Evolutionary conservation across 2,888 invertebrate genomes (phyloP).

Genomic region (Drosophila rubida): DNA sequence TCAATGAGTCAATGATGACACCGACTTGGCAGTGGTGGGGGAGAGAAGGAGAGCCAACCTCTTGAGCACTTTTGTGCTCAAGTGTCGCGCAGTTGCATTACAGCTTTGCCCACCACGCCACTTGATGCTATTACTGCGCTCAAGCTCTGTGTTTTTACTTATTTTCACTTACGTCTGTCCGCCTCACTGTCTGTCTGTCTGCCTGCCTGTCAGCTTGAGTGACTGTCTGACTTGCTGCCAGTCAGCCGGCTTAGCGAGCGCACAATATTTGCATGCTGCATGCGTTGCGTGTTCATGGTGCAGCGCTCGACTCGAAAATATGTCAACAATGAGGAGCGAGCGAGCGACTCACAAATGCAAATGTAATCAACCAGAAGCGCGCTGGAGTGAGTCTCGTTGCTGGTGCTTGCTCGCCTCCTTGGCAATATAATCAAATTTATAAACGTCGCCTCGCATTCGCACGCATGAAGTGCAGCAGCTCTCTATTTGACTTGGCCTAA

Average conservation of each 20-base stretch:
- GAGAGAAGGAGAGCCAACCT: constrained; percentile 33
- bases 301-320: constrained; percentile 56
- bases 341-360: constrained; percentile 31
- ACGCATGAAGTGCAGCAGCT: constrained; percentile 11
- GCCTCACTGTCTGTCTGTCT: not conserved
- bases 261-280: constrained; percentile 25
- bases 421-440: constrained; percentile 63
- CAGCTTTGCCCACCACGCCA: constrained; percentile 15
- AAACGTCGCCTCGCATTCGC: constrained; percentile 26
- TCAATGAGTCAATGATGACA: constrained; percentile 64
- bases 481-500: not conserved
- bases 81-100: constrained; percentile 43
- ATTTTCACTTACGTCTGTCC: constrained; percentile 11
- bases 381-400: not conserved
- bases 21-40: constrained; percentile 11
- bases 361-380: constrained; percentile 40
- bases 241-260: not conserved
- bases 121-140: constrained; percentile 12
- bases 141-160: constrained; percentile 43
- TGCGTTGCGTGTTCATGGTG: constrained; percentile 46
- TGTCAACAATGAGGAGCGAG: constrained; percentile 57
- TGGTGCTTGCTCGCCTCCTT: not conserved
- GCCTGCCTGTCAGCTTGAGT: not conserved
- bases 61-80: constrained; percentile 70
- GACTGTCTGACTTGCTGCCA: no score